Conservation (phyloP, 2,888 invertebrate species). For the Pseudococcus longispinus region DNA sequence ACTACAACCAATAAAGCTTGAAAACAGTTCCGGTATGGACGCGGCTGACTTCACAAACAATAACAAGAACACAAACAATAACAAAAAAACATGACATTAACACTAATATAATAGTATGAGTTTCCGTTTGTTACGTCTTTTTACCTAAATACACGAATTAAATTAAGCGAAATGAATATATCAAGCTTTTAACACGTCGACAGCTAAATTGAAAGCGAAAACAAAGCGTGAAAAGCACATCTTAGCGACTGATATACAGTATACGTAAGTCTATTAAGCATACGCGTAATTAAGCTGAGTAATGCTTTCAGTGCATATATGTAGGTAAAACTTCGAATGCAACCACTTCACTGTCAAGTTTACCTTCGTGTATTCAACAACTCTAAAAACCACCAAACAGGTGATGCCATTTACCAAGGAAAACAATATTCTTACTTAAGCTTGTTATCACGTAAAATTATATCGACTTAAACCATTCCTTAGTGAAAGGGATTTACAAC, state of each 20-base stretch:
- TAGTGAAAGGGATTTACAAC: slow-evolving; percentile 13
- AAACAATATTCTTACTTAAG: slow-evolving; percentile 3
- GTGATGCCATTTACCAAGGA: slow-evolving; percentile 26
- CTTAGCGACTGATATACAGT: background rate
- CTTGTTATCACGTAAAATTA: slow-evolving; percentile 32
- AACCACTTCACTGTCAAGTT: slow-evolving; percentile 15
- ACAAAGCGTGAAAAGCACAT: background rate
- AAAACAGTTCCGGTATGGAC: slow-evolving; percentile 52
- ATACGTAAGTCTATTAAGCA: background rate
- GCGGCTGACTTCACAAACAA: slow-evolving; percentile 57
- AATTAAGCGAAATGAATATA: background rate
- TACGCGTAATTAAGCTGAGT: background rate
- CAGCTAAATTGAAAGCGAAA: background rate
- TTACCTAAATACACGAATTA: background rate
- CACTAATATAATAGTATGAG: slow-evolving; percentile 16
- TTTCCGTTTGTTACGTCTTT: slow-evolving; percentile 19
- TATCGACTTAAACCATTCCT: slow-evolving; percentile 37
- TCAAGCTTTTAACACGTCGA: background rate
- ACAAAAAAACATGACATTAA: slow-evolving; percentile 51
- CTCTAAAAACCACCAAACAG: slow-evolving; percentile 17
- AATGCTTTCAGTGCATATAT: background rate
- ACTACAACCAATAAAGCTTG: slow-evolving; percentile 44
- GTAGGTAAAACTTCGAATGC: slow-evolving; percentile 37
- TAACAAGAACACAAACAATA: slow-evolving; percentile 52
- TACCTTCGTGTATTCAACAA: slow-evolving; percentile 5